Base-by-base conservation (phyloP, 2,797 vertebrate genomes). In the Gobionotothen gibberifrons region DNA sequence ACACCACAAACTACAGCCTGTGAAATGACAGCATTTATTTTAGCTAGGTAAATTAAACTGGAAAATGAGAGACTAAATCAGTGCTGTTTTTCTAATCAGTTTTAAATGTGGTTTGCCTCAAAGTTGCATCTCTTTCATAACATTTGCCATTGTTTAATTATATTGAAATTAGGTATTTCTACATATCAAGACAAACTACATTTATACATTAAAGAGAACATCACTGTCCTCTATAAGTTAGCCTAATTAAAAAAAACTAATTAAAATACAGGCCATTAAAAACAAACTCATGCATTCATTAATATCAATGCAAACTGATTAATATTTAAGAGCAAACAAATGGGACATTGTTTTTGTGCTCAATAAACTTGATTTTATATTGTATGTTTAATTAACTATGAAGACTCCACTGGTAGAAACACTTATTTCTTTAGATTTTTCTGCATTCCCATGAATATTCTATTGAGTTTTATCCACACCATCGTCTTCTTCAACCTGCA, bases 361-460 rank as follows among this genome's bases (percentile, higher is more conserved):
- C 7, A 44, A 57, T 39, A 10, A 46, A 64, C 6, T 58, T 2
- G 12, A 47, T 21, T 68, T 49, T 62, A 8, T 44, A 48, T 9
- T 22, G 44, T 3, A 43, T 3, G 1, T 78, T 51, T 15, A 51
- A 68, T 46, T 17, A 51, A 46, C 19, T 22, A 26, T 48, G 22
- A 72, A 14, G 22, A 29, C 13, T 51, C 14, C 2, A 32, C 21
- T 17, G 5, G 2, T 59, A 39, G 26, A 59, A 46, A 39, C 19
- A 26, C 12, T 0, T 47, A 39, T 58, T 42, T 22, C 9, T 42
- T 19, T 29, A 8, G 46, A 44, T 40, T 60, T 52, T n/a, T 22
- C 17, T 66, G 44, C 26, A 61, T 51, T 64, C 44, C 5, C 22
- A 17, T 57, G 14, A 29, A 16, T 58, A 58, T 72, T 42, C 29